A percentile compares a stretch with the other conserved stretches of the same genome.
phyloP scores from a whole-genome alignment of 2,797 vertebrate genomes.

The Chrysocyon brachyurus region DNA sequence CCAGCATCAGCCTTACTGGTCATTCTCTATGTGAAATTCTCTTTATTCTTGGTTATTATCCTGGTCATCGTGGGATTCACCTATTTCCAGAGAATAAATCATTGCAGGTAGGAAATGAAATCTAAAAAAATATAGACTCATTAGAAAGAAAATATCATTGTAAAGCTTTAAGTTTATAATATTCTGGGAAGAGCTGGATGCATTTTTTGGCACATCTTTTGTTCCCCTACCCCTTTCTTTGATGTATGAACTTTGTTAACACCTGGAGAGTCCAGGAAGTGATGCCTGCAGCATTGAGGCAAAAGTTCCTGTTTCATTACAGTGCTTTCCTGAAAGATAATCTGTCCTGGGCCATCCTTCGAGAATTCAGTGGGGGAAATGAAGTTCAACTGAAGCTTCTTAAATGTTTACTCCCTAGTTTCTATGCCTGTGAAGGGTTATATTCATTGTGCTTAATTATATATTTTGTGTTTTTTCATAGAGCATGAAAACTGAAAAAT shows the following conservation, averaged over 20 bases:
- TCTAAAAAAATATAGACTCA: background rate
- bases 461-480: constrained; percentile 17
- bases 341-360: background rate
- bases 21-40: constrained; percentile 31
- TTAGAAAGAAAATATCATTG: background rate
- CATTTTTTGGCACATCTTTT: background rate
- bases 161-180: background rate
- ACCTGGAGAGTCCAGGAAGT: background rate
- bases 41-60: constrained; percentile 36
- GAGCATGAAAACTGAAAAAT: background rate
- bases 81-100: constrained; percentile 9
- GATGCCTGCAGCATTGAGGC: background rate
- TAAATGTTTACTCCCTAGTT: background rate
- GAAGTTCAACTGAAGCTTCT: background rate
- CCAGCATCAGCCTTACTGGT: background rate
- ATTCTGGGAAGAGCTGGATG: background rate
- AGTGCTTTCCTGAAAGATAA: background rate
- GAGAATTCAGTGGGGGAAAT: background rate
- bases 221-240: background rate
- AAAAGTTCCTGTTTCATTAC: background rate
- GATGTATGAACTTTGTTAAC: background rate
- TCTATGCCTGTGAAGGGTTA: background rate
- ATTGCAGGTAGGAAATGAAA: constrained; percentile 64
- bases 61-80: background rate
- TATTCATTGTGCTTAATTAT: background rate